Conservation (phyloP, 1,140 invertebrate genomes). For the Chelonus insularis region DNA sequence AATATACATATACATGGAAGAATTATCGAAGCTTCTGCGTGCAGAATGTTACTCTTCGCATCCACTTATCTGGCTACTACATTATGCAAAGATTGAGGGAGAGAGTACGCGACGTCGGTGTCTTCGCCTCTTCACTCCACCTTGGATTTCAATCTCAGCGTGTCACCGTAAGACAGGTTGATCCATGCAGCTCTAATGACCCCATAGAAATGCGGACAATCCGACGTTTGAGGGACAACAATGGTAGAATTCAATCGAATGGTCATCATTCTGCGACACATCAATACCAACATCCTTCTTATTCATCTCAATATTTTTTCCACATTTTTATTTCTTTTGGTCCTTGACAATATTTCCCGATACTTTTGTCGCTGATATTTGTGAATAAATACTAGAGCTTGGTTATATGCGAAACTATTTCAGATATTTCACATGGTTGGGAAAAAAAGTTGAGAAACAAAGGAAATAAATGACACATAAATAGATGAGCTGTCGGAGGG, state of each 20-base stretch:
- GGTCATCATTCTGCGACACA: slow-evolving; percentile 12
- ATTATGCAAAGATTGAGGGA: slow-evolving; percentile 20
- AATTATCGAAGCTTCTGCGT: too few species aligned
- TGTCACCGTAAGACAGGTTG: slow-evolving; percentile 27
- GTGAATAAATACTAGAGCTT: too few species aligned
- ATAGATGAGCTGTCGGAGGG: slow-evolving; percentile 50
- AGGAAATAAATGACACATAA: slow-evolving; percentile 43
- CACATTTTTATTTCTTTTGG: neutral
- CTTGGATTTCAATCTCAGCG: slow-evolving; percentile 21
- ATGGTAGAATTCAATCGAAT: slow-evolving; percentile 21
- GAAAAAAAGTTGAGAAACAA: neutral
- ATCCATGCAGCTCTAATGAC: slow-evolving; percentile 28
- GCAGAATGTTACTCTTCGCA: too few species aligned
- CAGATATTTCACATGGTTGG: neutral
- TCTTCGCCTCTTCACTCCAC: slow-evolving; percentile 21
- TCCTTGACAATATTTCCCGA: too few species aligned
- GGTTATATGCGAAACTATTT: too few species aligned
- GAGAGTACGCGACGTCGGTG: slow-evolving; percentile 11
- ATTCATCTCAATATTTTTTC: neutral
- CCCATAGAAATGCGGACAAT: slow-evolving; percentile 33
- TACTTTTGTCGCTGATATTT: too few species aligned
- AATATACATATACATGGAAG: too few species aligned
- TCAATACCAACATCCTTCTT: slow-evolving; percentile 6
- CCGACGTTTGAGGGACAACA: slow-evolving; percentile 28
- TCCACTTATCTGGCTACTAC: slow-evolving; percentile 3